Base-by-base conservation (phyloP, 1,140 invertebrate species). In the Drosophila chauvacae region DNA sequence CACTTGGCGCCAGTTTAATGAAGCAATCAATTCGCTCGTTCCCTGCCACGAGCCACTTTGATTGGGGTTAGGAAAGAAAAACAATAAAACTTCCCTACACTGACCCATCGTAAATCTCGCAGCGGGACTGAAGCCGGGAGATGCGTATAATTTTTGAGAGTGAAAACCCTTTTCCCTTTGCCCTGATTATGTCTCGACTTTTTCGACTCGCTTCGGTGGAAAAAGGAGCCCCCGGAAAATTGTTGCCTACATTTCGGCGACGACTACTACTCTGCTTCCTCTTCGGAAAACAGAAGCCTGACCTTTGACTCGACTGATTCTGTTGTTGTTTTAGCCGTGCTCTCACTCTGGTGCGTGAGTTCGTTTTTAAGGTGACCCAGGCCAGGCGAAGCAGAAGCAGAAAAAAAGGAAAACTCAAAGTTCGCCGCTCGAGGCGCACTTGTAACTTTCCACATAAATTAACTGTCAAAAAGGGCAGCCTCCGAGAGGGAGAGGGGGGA, bases 381-480 rank as follows among this genome's bases (percentile, higher is more conserved):
- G 33, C 16, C 30, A 4, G 48, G 48, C 23, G 23, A 35, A 28
- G 37, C 26, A 50, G 16, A 28, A 50, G 7, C 26, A 28, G 44
- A n/a, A 23, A 23, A 33, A 58, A 42, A 28, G 50, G 45, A 70
- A 69, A 87, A 80, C 84, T 88, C 73, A 75, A 71, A 78, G 76
- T 71, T 87, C 69, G 62, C 28, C 72, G 77, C 84, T 81, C 61
- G 57, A 68, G 85, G 84, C 70, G 37, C 84, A 87, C 84, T 87
- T 87, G 84, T 90, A 87, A 88, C 84, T 87, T 87, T 87, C 53
- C 85, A 84, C 84, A 87, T 87, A 87, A 87, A 90, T 87, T 87
- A 87, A 87, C 84, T 87, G 84, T 77, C 84, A 84, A 84, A 77
- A 86, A 90, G 77, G 70, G 70, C 84, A 84, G 78, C 73, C 47